phyloP scores from a whole-genome alignment of 2,113 vertebrate genomes.

The Tachuris rubrigastra region DNA sequence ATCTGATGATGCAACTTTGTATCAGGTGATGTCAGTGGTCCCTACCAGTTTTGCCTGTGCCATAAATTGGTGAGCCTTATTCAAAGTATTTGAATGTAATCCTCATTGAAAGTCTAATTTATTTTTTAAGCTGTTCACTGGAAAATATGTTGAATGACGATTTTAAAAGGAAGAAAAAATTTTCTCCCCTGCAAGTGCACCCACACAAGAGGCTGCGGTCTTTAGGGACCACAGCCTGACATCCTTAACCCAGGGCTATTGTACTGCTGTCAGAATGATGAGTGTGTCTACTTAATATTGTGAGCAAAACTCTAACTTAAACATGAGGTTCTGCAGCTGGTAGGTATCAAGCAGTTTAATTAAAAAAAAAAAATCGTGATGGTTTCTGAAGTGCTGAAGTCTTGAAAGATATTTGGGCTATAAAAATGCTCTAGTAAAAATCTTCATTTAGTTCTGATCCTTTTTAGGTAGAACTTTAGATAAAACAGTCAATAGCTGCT shows the following conservation, averaged over 20 bases:
- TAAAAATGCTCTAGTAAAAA: not conserved
- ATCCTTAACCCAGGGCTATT: not conserved
- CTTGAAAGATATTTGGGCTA: not conserved
- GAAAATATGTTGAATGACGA: not conserved
- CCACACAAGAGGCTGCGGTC: not conserved
- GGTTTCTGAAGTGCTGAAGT: not conserved
- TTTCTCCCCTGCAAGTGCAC: not conserved
- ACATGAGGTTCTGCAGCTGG: not conserved
- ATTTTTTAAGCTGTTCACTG: not conserved
- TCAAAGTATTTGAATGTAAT: not conserved
- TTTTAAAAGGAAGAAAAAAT: not conserved
- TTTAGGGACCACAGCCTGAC: not conserved
- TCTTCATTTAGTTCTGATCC: not conserved
- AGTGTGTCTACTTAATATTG: not conserved
- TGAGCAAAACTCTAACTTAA: not conserved
- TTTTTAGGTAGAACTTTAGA: not conserved
- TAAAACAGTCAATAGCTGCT: not conserved
- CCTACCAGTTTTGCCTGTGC: not conserved
- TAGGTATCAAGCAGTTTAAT: not conserved
- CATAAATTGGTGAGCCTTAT: not conserved
- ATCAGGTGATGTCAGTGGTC: not conserved
- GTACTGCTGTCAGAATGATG: not conserved
- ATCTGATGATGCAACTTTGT: not conserved
- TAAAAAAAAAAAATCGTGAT: not conserved
- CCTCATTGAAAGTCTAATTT: not conserved